These are phyloP conservation scores for Climacteris rufus DNA, from an alignment of 2,113 vertebrate species.

Conservation along the genomic window DNA sequence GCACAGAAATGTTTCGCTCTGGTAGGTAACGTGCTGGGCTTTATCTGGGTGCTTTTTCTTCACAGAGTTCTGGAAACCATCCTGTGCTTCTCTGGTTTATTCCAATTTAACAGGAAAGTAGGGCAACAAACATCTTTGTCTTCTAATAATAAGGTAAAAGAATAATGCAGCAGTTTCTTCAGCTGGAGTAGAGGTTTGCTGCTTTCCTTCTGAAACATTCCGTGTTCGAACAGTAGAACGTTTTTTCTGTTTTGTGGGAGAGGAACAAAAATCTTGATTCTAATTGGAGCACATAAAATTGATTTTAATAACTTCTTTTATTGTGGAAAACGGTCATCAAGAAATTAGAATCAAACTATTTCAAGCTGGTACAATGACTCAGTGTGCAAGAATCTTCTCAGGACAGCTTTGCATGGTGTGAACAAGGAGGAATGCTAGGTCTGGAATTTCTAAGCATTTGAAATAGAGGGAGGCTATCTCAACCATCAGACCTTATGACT, in stretches of 20 bases:
- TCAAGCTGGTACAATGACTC: not conserved
- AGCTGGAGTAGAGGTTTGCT: not conserved
- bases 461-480: not conserved
- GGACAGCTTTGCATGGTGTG: not conserved
- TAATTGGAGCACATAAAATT: not conserved
- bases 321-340: not conserved
- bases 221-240: not conserved
- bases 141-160: not conserved
- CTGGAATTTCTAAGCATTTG: not conserved
- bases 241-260: not conserved
- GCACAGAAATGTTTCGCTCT: slow-evolving; percentile 98
- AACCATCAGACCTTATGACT: not conserved
- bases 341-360: not conserved
- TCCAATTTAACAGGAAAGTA: not conserved
- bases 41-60: not conserved
- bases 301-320: not conserved
- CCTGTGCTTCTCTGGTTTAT: not conserved
- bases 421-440: not conserved
- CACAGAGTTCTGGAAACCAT: not conserved
- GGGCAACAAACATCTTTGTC: not conserved
- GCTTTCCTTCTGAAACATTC: not conserved
- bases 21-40: slow-evolving; percentile 69
- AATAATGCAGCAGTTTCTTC: not conserved
- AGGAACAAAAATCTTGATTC: not conserved
- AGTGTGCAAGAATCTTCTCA: not conserved